Evolutionary conservation across 2,113 vertebrate species (phyloP), one percentile per base, ranked within the genome.

Genomic region (Piliocolobus tephrosceles): DNA sequence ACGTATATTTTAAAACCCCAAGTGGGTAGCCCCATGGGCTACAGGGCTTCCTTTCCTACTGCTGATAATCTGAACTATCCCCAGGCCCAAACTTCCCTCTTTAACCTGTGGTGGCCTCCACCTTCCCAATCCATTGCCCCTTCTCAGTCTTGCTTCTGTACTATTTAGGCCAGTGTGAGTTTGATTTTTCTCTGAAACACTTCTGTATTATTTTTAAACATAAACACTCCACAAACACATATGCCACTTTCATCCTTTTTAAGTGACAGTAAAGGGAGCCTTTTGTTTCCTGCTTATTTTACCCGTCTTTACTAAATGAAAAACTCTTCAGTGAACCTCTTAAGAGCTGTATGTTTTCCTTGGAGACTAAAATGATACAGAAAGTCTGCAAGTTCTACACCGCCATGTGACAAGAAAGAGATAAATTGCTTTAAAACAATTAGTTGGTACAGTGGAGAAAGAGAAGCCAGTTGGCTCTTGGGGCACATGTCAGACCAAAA

Each of bases 271-370:
- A 82, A 91, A 88, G 32, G 80, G 12, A 95, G 23, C 10, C 27
- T 78, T 85, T 75, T 88, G 52, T 83, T 94, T 45, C 75, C 45
- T 93, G 38, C 38, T 79, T 96, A 79, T 93, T 94, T 96, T 52
- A 35, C n/a, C 38, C 11, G 35, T 82, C 40, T 90, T 92, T 84
- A 52, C 45, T 70, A 82, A 95, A 83, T 87, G 50, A 66, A 50
- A 47, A 87, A 73, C 27, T 84, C 47, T 81, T 93, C 7, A 96
- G n/a, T 88, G 92, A 95, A 81, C 38, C 27, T 90, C 43, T 88
- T 70, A 70, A 81, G 47, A n/a, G 8, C 61, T 83, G 35, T 40
- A 23, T 87, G 32, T 86, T 96, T 95, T 95, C 55, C n/a, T 58
- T 84, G 55, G 45, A 92, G 91, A 84, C 20, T 70, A 32, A 94